phyloP scores from a whole-genome alignment of 2,113 vertebrate genomes.

The Numida meleagris region DNA sequence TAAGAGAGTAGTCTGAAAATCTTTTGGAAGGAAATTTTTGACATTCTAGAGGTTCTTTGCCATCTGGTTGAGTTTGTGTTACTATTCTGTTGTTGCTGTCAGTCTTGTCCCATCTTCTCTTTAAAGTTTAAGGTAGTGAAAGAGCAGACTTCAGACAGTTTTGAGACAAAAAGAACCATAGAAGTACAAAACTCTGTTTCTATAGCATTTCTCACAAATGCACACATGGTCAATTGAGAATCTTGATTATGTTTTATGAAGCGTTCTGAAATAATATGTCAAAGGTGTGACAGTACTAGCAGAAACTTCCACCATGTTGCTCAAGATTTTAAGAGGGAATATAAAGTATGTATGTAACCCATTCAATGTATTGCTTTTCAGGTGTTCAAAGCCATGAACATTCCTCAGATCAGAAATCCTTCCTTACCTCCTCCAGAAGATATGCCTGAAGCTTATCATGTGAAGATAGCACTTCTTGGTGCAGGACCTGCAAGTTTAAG shows the following conservation, averaged over 20 bases:
- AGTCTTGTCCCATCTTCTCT: not conserved
- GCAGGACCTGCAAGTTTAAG: conserved; percentile 88
- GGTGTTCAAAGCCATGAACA: conserved; percentile 88
- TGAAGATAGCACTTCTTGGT: conserved; percentile 86
- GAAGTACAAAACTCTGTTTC: not conserved
- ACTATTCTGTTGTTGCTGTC: not conserved
- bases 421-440: conserved; percentile 72
- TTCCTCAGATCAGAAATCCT: conserved; percentile 83
- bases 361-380: conserved; percentile 56
- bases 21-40: not conserved
- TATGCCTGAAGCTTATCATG: conserved; percentile 79
- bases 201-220: not conserved
- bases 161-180: not conserved
- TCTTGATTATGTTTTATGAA: not conserved
- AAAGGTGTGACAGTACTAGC: not conserved
- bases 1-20: not conserved
- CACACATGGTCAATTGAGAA: not conserved
- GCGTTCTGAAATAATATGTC: not conserved
- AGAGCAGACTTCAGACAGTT: not conserved
- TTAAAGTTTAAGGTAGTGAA: not conserved
- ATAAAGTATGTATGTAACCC: not conserved
- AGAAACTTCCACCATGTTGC: not conserved
- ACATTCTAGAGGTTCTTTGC: not conserved
- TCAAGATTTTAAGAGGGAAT: not conserved
- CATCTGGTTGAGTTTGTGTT: not conserved